Percentiles rank a stretch among this genome's conserved stretches.
Evolutionary conservation across 1,140 invertebrate species (phyloP).

Genomic region (Vollenhovia emeryi): DNA sequence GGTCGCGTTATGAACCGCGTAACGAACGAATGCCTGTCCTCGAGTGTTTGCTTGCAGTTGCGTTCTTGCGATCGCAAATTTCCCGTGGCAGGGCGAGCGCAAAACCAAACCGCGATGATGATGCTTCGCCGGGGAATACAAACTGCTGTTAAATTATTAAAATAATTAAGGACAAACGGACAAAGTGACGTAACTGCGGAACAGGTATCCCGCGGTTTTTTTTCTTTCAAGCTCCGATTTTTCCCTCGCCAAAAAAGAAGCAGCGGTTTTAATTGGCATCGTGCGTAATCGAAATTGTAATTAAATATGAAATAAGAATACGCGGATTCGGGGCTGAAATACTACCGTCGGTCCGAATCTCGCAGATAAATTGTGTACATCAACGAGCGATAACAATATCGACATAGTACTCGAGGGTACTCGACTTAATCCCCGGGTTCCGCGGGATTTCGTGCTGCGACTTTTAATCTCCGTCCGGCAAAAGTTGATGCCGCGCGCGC

Average conservation of each 20-base stretch:
- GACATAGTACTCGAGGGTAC: constrained; percentile 33
- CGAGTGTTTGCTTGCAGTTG: constrained; percentile 36
- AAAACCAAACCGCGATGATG: background rate
- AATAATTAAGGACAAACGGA: background rate
- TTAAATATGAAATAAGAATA: background rate
- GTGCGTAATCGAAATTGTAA: background rate
- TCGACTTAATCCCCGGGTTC: constrained; percentile 57
- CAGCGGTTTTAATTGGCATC: background rate
- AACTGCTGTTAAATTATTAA: background rate
- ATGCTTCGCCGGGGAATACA: background rate
- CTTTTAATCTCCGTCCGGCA: constrained; percentile 56
- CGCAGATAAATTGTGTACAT: constrained; percentile 43
- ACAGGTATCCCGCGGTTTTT: background rate
- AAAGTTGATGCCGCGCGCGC: constrained; percentile 43
- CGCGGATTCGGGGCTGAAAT: background rate
- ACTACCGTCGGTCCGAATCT: background rate
- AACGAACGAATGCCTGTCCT: constrained; percentile 74
- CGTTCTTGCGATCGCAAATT: constrained; percentile 35
- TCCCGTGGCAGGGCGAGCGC: constrained; percentile 2
- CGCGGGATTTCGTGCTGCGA: constrained; percentile 39
- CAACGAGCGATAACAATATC: constrained; percentile 48
- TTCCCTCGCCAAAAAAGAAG: background rate
- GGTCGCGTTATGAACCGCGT: constrained; percentile 79
- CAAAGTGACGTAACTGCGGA: background rate
- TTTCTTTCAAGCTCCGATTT: background rate